phyloP scores from a whole-genome alignment of 92 coral and sea anemone genomes.

The Ricordea florida region DNA sequence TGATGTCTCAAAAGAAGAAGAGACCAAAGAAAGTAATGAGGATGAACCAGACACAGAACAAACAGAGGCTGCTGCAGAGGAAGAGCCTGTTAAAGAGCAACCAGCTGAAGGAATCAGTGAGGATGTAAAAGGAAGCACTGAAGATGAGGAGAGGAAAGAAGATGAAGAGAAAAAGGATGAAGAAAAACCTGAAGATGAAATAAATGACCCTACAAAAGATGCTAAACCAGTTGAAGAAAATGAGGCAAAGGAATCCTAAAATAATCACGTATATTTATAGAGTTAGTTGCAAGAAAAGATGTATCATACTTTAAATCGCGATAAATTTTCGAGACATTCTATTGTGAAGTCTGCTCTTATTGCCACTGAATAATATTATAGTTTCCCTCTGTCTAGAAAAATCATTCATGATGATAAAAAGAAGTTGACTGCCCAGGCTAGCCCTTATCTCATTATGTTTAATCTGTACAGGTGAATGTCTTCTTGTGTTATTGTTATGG shows the following conservation, averaged over 20 bases:
- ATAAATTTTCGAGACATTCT: no score
- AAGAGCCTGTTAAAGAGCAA: conserved; percentile 8
- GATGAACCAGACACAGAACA: conserved; percentile 36
- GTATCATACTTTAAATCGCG: no score
- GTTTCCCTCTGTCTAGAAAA: no score
- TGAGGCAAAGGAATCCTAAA: conserved; percentile 9
- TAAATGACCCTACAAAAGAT: background rate
- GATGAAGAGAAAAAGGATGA: conserved; percentile 15
- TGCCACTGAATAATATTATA: no score
- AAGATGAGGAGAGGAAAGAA: background rate
- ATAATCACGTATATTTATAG: background rate
- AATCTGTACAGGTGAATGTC: no score
- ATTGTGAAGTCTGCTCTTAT: no score
- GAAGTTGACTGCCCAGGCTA: no score
- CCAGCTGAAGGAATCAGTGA: background rate
- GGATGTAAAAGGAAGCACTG: conserved; percentile 19
- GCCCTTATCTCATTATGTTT: no score
- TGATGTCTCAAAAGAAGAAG: conserved; percentile 50
- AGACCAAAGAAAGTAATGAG: conserved; percentile 37
- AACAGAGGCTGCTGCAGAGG: conserved; percentile 14
- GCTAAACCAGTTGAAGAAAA: conserved; percentile 6
- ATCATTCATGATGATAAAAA: no score
- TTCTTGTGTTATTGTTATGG: no score
- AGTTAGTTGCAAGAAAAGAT: no score
- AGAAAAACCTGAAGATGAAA: background rate